Base-by-base conservation (phyloP, 2,888 invertebrate species). In the Sinodicranocentrus sp. region DNA sequence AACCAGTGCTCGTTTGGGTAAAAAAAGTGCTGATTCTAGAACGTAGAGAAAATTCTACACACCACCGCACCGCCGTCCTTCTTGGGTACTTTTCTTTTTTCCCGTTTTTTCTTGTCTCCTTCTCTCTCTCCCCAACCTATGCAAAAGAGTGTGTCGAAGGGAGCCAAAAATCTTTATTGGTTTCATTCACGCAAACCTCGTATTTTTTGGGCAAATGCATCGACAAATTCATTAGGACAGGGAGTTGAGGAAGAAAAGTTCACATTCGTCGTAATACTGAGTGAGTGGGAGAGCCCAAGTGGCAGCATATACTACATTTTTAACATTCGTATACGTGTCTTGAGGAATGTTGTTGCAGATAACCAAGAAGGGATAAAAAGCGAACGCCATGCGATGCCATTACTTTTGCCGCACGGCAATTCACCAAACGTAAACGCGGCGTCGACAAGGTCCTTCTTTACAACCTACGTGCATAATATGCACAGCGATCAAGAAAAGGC, bases 151-250 rank as follows among this genome's bases (percentile, higher is more conserved):
- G 48, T 26, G 63, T 52, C 75, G 6, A 23, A 48, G 28, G 23
- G 23, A 65, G 75, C 21, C 54, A 54, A 28, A 80, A 75, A 43
- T n/a, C 54, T 72, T 82, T 82, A 82, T 82, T 75, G 54, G 68
- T 75, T 82, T 61, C 70, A 70, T 82, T 82, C 82, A 82, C 82
- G 82, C 82, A 75, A 82, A 57, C 67, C 73, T 59, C 67, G 61
- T 63, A 72, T 79, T 59, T 59, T 67, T 73, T 71, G 10, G 67
- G 13, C 52, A 72, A 72, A 80, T 72, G 54, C 26, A 78, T 78
- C 61, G 78, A 63, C 79, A 72, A 79, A 48, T 52, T 79, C 71
- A 79, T 71, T 79, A 25, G 23, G 25, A 21, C 17, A 52, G 17
- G 19, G 19, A 19, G n/a, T 52, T 52, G 1, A 52, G 19, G 52